Evolutionary conservation across 1,140 invertebrate species (phyloP), one percentile per base, ranked within the genome.

Genomic region (Lasaia peninsularis): DNA sequence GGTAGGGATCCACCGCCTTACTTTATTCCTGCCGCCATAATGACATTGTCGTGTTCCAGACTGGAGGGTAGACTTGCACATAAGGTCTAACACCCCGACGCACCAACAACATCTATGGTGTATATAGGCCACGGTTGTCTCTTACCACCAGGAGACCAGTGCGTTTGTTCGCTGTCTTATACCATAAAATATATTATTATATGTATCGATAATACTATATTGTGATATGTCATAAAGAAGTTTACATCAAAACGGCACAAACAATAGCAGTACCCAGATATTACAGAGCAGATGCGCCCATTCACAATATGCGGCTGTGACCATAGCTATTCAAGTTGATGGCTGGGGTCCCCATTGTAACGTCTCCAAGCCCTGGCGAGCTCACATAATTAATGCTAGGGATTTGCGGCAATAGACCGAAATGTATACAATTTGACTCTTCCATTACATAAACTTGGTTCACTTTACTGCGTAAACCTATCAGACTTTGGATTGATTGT

Each of bases 301-400:
- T 68, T 65, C 58, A 69, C 59, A 62, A 58, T 55, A 52, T 51
- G 52, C 56, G 59, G 35, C 35, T 31, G 52, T 62, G 56, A 61
- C 60, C 51, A 65, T 63, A 62, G 53, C 63, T 61, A 73, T 71
- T 71, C 71, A 63, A 60, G 48, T 48, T 61, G 64, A 67, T 69
- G 63, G 53, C 53, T 14, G 64, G 65, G 58, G 62, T 55, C 51
- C 52, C 62, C 63, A 63, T 69, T 72, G 67, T 70, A 55, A 20
- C 60, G 53, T 63, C 55, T 34, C 48, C 60, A 48, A 52, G 62
- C 65, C 66, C 58, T 50, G 64, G 44, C 56, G 65, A 60, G 54
- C 63, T 62, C 60, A 73, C 67, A 70, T 65, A 71, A 75, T 78
- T 71, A 75, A 71, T 74, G 66, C 52, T 51, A 56, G 35, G 62